Evolutionary conservation across 2,888 invertebrate species (phyloP), one percentile per base, ranked within the genome.

Genomic region (Drosophila fungiperda): DNA sequence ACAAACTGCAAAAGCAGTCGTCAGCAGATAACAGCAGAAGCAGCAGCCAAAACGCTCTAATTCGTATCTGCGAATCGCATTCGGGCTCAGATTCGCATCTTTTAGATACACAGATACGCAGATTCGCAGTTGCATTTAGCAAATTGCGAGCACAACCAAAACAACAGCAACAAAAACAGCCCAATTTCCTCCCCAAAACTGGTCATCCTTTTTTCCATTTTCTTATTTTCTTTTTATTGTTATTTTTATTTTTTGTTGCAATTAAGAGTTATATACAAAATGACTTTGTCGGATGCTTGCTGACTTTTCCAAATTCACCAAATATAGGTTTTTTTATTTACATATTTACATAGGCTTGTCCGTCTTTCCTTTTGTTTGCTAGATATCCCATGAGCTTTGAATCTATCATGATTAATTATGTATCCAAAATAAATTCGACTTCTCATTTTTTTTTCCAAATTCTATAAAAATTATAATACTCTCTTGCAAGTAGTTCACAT

Each of bases 61-160:
- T 66, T 68, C 62, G 73, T 62, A 73, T 66, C 55, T 63, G 52
- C 36, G 64, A 60, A 62, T 79, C 65, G 61, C 58, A 62, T 68
- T 75, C 49, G 38, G 55, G 54, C 61, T 70, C 75, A 23, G 57
- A 64, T 59, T 69, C 79, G 83, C 76, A 83, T 86, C 76, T 86
- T 79, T 76, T 80, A 83, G 84, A 73, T 78, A 84, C 82, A 75
- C 70, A 79, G 83, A 72, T 77, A 83, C 42, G 45, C 29, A 29
- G 29, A 29, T 29, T 29, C 76, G 78, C 74, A 74, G 68, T 78
- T 80, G 78, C 84, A 87, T 87, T 84, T 83, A 80, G 50, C 68
- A 76, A 82, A 86, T 86, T 83, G 76, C 68, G 54, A 59, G 49
- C 62, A 38, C 17, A 35, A 40, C 26, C 52, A 64, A 38, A 38